phyloP scores from a whole-genome alignment of 2,113 vertebrate species.

The Delphinus delphis region DNA sequence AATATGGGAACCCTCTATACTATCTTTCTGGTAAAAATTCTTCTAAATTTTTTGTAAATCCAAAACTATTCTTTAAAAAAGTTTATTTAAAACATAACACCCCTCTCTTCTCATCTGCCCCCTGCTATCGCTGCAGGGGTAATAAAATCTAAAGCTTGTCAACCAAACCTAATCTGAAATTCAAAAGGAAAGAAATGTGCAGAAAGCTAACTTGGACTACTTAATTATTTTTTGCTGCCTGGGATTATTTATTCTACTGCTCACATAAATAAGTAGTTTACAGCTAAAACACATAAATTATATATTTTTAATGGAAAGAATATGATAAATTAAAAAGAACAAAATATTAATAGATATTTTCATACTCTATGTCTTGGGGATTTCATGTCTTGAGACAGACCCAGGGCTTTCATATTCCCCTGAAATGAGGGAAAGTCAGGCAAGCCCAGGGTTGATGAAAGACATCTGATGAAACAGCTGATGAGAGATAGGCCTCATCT shows the following conservation, averaged over 20 bases:
- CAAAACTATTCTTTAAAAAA: neutral
- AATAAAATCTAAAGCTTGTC: neutral
- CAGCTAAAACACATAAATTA: neutral
- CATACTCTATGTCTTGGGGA: neutral
- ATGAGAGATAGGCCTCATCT: slow-evolving; percentile 54
- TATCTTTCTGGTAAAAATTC: neutral
- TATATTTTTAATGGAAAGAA: neutral
- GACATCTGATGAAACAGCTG: neutral
- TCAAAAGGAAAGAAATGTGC: neutral
- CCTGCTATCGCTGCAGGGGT: neutral
- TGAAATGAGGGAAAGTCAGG: neutral
- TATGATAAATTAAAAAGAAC: neutral
- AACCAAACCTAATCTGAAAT: neutral
- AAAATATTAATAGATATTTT: neutral
- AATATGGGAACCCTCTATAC: neutral
- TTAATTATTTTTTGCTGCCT: neutral
- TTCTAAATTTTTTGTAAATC: neutral
- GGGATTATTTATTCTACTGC: neutral
- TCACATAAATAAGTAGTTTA: neutral
- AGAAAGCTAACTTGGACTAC: neutral
- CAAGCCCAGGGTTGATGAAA: neutral
- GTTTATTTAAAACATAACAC: neutral
- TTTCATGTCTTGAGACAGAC: neutral
- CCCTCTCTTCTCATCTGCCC: neutral
- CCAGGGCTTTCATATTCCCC: neutral